Percentiles rank a stretch among this genome's conserved stretches.
phyloP scores from a whole-genome alignment of 2,113 vertebrate species.

The Cygnus atratus region DNA sequence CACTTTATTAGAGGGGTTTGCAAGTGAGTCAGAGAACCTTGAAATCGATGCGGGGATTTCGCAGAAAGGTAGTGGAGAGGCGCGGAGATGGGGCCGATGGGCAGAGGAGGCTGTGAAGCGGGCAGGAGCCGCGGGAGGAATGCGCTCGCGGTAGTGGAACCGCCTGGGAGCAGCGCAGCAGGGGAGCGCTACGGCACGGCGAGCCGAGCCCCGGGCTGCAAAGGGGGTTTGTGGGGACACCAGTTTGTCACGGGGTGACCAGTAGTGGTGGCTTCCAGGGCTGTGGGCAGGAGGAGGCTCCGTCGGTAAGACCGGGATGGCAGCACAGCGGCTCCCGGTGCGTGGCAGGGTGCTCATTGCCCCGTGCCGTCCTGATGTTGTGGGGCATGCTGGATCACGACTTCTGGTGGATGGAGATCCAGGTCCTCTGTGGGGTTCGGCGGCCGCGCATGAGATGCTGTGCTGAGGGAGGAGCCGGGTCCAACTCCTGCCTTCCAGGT shows the following conservation, averaged over 20 bases:
- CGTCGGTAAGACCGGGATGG: too few species aligned
- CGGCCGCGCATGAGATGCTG: accelerated
- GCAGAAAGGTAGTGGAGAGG: background rate
- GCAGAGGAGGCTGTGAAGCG: background rate
- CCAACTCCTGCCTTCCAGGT: background rate
- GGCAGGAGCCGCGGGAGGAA: background rate
- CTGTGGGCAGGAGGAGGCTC: too few species aligned
- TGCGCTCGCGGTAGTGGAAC: background rate
- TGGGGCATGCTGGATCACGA: background rate
- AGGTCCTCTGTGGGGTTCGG: background rate
- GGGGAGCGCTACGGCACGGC: background rate
- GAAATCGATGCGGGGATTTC: background rate
- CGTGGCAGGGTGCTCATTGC: background rate
- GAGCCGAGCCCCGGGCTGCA: background rate
- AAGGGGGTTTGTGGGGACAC: background rate
- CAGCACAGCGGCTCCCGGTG: background rate
- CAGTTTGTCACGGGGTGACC: too few species aligned
- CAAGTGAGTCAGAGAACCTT: background rate
- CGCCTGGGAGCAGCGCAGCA: background rate
- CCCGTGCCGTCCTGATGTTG: background rate
- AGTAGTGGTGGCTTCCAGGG: too few species aligned
- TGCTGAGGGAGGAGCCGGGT: background rate
- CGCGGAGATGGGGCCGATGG: background rate
- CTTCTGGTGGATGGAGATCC: background rate
- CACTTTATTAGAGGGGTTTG: background rate